phyloP scores from a whole-genome alignment of 2,888 invertebrate species.

The Scaptomyza parva region DNA sequence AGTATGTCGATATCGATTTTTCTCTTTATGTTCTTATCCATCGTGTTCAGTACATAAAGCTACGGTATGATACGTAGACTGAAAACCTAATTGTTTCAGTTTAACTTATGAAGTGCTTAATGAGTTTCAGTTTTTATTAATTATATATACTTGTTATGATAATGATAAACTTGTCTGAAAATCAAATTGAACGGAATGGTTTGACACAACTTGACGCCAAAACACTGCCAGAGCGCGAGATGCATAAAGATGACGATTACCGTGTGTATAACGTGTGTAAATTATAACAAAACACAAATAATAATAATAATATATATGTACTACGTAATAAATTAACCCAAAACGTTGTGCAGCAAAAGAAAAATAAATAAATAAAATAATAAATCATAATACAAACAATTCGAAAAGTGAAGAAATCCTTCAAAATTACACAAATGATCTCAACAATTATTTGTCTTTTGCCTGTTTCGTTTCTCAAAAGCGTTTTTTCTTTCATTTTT shows the following conservation, averaged over 20 bases:
- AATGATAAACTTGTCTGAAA: constrained; percentile 60
- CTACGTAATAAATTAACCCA: constrained; percentile 35
- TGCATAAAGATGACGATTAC: constrained; percentile 47
- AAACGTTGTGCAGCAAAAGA: constrained; percentile 44
- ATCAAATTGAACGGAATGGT: constrained; percentile 82
- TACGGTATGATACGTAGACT: constrained; percentile 9
- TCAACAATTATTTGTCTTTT: constrained; percentile 62
- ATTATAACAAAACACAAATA: constrained; percentile 34
- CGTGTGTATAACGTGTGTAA: constrained; percentile 60
- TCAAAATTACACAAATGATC: constrained; percentile 61
- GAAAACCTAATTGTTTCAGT: constrained; percentile 35
- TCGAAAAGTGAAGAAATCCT: constrained; percentile 11
- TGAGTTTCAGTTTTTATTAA: constrained; percentile 49
- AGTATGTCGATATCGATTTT: neutral
- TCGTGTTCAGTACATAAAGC: constrained; percentile 18
- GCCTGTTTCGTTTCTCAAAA: constrained; percentile 28
- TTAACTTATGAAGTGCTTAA: constrained; percentile 25
- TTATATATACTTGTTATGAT: constrained; percentile 49
- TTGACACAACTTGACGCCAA: constrained; percentile 84
- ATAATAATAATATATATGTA: constrained; percentile 29
- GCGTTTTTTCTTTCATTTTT: constrained; percentile 20
- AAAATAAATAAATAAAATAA: neutral
- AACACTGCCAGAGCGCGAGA: constrained; percentile 83
- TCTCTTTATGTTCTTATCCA: constrained; percentile 2
- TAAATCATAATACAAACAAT: too few relatives aligned